Conservation (phyloP, 2,888 invertebrate species). For the Macrosiphum euphorbiae region DNA sequence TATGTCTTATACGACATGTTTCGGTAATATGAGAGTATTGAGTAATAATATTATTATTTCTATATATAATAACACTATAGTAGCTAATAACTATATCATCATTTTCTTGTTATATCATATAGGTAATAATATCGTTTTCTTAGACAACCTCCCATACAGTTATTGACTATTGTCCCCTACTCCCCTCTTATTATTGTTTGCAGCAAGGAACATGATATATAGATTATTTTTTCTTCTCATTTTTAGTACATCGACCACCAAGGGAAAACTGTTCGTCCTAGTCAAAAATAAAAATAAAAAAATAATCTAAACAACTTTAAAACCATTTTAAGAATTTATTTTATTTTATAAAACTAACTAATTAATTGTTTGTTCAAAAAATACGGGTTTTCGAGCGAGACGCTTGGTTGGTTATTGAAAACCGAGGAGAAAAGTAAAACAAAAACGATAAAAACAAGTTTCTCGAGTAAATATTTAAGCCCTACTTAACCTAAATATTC, state of each 20-base stretch:
- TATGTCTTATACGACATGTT: not conserved
- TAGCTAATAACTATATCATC: not conserved
- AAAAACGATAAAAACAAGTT: constrained; percentile 1
- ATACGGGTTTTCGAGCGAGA: not conserved
- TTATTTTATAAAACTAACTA: constrained; percentile 28
- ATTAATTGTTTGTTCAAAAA: constrained; percentile 52
- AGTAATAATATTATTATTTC: not conserved
- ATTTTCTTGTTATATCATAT: not conserved
- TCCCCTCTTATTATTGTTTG: not conserved
- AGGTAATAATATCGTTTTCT: constrained; percentile 4
- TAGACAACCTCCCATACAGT: not conserved
- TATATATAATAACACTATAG: not conserved
- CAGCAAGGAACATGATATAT: not conserved
- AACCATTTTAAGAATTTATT: not conserved
- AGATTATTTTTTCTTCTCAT: not conserved
- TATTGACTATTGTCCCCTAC: not conserved
- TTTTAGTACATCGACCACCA: not conserved
- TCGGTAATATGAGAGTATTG: not conserved
- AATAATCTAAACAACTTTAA: constrained; percentile 16
- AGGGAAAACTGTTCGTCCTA: not conserved
- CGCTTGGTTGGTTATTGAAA: not conserved
- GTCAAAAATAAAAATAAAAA: not conserved
- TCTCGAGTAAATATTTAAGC: constrained; percentile 12
- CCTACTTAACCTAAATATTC: not conserved
- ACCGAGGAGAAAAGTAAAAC: not conserved